Evolutionary conservation across 2,797 vertebrate species (phyloP).

Genomic region (Carapus acus): DNA sequence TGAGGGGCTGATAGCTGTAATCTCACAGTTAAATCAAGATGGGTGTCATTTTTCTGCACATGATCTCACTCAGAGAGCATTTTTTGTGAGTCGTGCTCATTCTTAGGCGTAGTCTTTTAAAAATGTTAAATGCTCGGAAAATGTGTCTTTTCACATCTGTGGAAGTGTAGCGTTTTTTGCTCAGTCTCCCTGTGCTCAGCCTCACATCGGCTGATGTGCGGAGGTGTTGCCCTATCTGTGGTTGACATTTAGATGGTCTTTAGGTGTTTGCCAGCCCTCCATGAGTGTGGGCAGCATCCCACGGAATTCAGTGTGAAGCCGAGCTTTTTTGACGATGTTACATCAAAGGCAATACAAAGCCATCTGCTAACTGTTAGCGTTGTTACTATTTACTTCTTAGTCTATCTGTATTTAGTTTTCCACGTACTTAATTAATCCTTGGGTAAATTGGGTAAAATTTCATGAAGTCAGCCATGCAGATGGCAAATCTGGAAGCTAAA

Average conservation of each 20-base stretch:
- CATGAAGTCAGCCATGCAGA: too few species aligned
- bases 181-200: slow-evolving; percentile 28
- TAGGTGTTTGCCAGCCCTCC: slow-evolving; percentile 29
- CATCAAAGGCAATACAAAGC: slow-evolving; percentile 12
- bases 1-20: neutral
- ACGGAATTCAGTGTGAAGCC: slow-evolving; percentile 23
- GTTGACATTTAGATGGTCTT: slow-evolving; percentile 54
- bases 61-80: slow-evolving; percentile 47
- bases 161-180: slow-evolving; percentile 28
- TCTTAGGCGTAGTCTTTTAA: slow-evolving; percentile 23
- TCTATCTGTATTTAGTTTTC: too few species aligned
- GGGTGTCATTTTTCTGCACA: slow-evolving; percentile 36
- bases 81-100: slow-evolving; percentile 3
- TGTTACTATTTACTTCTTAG: too few species aligned
- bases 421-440: too few species aligned
- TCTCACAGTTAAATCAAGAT: slow-evolving; percentile 19
- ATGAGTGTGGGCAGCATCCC: slow-evolving; percentile 38
- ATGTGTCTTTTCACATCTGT: slow-evolving; percentile 15
- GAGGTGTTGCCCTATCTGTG: slow-evolving; percentile 58
- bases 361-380: slow-evolving; percentile 4
- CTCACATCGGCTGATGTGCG: slow-evolving; percentile 37
- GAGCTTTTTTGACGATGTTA: slow-evolving; percentile 15
- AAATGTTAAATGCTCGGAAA: slow-evolving; percentile 36
- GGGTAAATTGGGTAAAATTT: too few species aligned
- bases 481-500: too few species aligned